Evolutionary conservation across 2,113 vertebrate genomes (phyloP).

Genomic region (Lampris incognitus): DNA sequence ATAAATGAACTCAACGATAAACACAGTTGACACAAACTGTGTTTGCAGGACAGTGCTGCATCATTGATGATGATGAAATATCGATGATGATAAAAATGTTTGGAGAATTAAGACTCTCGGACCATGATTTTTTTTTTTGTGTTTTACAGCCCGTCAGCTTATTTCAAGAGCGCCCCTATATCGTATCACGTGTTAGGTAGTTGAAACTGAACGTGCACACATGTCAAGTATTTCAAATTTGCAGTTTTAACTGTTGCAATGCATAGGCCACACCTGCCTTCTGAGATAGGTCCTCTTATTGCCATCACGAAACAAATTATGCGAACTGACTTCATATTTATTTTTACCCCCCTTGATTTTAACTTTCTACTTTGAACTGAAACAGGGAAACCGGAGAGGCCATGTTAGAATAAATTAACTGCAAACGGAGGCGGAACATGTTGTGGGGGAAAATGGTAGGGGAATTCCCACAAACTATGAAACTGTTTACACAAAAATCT

Average conservation of each 20-base stretch:
- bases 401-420: background rate
- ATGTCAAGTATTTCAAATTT: slow-evolving; percentile 1
- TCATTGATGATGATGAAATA: no score
- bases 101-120: background rate
- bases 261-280: background rate
- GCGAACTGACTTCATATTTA: no score
- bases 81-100: background rate
- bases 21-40: background rate
- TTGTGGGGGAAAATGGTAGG: slow-evolving; percentile 5
- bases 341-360: no score
- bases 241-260: background rate
- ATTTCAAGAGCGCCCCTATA: slow-evolving; percentile 41
- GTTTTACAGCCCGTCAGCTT: slow-evolving; percentile 57
- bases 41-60: background rate
- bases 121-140: background rate
- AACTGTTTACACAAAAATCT: slow-evolving; percentile 32
- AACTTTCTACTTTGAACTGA: no score
- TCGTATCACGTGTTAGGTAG: slow-evolving; percentile 30
- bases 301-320: no score
- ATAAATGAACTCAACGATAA: slow-evolving; percentile 34
- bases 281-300: no score
- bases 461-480: slow-evolving; percentile 41
- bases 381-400: no score
- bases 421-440: background rate
- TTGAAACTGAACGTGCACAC: slow-evolving; percentile 30